Conservation (phyloP, 2,797 vertebrate genomes). For the Gymnoscopelus microlampas region DNA sequence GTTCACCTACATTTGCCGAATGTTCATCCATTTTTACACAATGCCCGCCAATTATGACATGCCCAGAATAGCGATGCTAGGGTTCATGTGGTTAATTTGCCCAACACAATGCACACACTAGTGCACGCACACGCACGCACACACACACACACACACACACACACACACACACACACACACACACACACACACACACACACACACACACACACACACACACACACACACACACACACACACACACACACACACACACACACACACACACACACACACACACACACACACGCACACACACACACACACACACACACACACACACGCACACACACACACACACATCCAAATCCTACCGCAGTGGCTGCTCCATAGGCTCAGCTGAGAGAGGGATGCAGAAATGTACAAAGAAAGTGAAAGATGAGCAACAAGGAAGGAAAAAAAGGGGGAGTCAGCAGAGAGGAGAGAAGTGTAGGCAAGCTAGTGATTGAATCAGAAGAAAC, state of each 20-base stretch:
- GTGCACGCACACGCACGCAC: constrained; percentile 6
- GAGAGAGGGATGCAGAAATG: constrained; percentile 80
- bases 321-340: constrained; percentile 51
- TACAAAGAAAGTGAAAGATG: constrained; percentile 80
- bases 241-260: constrained; percentile 42
- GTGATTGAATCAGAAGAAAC: constrained; percentile 49
- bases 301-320: constrained; percentile 42
- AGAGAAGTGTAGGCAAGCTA: constrained; percentile 52
- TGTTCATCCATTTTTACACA: no score
- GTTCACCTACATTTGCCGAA: no score
- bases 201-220: constrained; percentile 45
- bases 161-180: constrained; percentile 54
- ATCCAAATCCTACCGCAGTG: constrained; percentile 85
- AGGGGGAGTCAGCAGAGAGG: constrained; percentile 66
- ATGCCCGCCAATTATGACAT: no score
- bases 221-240: constrained; percentile 7
- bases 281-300: constrained; percentile 8
- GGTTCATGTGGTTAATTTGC: constrained; percentile 41
- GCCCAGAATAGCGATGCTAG: no score
- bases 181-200: constrained; percentile 41
- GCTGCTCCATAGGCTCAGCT: constrained; percentile 87
- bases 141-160: constrained; percentile 37
- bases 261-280: constrained; percentile 45
- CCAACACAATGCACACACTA: constrained; percentile 43
- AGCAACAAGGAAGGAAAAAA: constrained; percentile 65